Conservation (phyloP, 2,888 invertebrate genomes). For the Drosophila peninsularis region DNA sequence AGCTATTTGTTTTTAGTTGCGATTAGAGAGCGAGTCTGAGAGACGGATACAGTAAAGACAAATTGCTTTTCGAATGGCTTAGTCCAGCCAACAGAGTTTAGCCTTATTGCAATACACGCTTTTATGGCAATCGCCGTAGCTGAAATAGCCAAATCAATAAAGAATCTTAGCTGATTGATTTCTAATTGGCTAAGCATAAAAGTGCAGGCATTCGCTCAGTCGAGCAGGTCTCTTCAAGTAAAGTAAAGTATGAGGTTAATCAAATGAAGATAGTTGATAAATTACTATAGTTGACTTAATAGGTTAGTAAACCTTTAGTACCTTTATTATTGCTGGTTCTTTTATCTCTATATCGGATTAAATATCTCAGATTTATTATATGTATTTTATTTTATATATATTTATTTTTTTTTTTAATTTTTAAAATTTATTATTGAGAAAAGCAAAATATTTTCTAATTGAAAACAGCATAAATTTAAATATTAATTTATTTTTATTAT, state of each 20-base stretch:
- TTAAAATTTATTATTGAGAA: too few species aligned
- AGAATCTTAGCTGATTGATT: slow-evolving; percentile 12
- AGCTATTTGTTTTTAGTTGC: slow-evolving; percentile 42
- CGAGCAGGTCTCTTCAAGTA: not conserved
- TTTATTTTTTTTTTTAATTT: too few species aligned
- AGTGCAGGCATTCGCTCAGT: not conserved
- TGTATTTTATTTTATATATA: too few species aligned
- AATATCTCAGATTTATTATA: too few species aligned
- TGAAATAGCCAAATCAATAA: not conserved
- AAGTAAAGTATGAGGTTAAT: not conserved
- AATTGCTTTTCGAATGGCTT: slow-evolving; percentile 46
- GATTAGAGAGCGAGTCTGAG: slow-evolving; percentile 17
- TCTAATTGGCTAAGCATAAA: not conserved
- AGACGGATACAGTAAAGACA: slow-evolving; percentile 35
- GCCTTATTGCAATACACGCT: slow-evolving; percentile 13
- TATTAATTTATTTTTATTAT: too few species aligned
- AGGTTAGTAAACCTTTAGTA: too few species aligned
- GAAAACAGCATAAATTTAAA: not conserved
- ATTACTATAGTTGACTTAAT: not conserved
- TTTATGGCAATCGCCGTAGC: slow-evolving; percentile 15
- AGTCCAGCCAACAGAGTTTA: slow-evolving; percentile 3
- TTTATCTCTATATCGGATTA: too few species aligned
- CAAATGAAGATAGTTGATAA: not conserved
- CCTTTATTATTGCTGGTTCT: too few species aligned
- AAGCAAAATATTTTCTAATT: not conserved